Base-by-base conservation (phyloP, 2,113 vertebrate species). In the Merops nubicus region DNA sequence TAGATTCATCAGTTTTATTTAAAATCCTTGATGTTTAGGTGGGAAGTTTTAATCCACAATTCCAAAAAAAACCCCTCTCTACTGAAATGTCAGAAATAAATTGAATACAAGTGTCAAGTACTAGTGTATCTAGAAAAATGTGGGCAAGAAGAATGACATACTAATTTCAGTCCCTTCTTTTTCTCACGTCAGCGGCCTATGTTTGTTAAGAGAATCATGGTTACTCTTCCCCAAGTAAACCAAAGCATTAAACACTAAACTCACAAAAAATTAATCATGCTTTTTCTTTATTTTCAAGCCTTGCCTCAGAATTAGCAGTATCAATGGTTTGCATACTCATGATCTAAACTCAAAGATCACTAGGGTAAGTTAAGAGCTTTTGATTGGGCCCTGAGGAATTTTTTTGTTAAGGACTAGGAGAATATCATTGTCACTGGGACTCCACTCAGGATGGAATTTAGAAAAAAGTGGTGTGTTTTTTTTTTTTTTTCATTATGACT, bases 1-100 rank as follows among this genome's bases (percentile, higher is more conserved):
- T 88, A 43, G 93, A 96, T 96, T 98, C 70, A 96, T 97, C 65
- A 60, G 59, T 96, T 98, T 97, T 91, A 91, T 95, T 88, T 90
- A 68, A 97, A 96, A 96, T 36, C 43, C 85, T 83, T 82, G 90
- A 94, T 94, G 25, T 65, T 95, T 89, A 88, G 92, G 72, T 96
- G 92, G 83, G 95, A 97, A 96, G 47, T 90, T 86, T 91, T 94
- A 93, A 96, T 91, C 38, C 57, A 89, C 78, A 85, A 81, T 89
- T 85, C 88, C 18, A 91, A 97, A 92, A 93, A 96, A 69, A 56
- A 13, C 12, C 19, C 19, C 42, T 14, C 69, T 64, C 59, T 59
- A 2, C 89, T 93, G 60, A 87, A 86, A 96, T 96, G 94, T 93
- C 96, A 96, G 86, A 94, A 94, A 85, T 51, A 96, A 97, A 92